Base-by-base conservation (phyloP, 2,888 invertebrate species). In the Tenthredo livida region DNA sequence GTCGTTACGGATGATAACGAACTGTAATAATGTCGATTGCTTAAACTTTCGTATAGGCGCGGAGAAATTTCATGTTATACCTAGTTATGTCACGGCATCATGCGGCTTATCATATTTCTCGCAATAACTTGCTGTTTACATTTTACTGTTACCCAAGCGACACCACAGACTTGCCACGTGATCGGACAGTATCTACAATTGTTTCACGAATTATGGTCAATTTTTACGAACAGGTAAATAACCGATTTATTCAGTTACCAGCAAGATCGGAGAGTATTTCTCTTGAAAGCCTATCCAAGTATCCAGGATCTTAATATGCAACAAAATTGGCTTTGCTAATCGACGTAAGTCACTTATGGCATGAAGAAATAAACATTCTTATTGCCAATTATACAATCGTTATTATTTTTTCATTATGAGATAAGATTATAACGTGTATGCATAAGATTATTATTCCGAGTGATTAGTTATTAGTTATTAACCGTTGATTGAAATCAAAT, bases 111-210 rank as follows among this genome's bases (percentile, higher is more conserved):
- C 54, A 33, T 54, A 77, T 77, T 33, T 54, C 54, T 77, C n/a
- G 77, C 77, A 77, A 77, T 77, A 77, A 77, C 33, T 77, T 47
- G 15, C 43, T 77, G 29, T 77, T 50, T 77, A 77, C 25, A 77
- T 77, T 77, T 29, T 1, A 29, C 77, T 77, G 29, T 77, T 77
- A 54, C 54, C 29, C 50, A 54, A 50, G 29, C 29, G 21, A 21
- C 17, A 17, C 54, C 77, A 54, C 29, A 77, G 21, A 29, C 29
- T 77, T 54, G 29, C 50, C 77, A 33, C 77, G 77, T 54, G 77
- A 77, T 77, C 54, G 54, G n/a, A 40, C 54, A 77, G 54, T 54
- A 33, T 77, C 29, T 17, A 12, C 33, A 29, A 77, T 54, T 54
- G 54, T 54, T 77, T 43, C 47, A 47, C 75, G 17, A 17, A 70